Evolutionary conservation across 2,888 invertebrate genomes (phyloP).

Genomic region (Liposcelis brunnea): DNA sequence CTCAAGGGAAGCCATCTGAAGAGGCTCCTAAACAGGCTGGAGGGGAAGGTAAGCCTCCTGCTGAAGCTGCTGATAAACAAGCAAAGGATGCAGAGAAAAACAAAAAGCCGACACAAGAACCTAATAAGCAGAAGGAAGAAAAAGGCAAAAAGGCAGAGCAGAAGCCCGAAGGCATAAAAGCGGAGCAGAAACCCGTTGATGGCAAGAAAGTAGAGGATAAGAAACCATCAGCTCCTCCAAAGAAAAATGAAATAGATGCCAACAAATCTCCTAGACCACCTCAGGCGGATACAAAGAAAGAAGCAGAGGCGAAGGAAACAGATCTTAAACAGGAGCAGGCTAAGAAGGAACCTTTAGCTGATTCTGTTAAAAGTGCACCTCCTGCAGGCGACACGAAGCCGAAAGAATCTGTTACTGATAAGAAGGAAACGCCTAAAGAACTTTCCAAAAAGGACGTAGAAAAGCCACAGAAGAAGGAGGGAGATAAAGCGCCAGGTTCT

Average conservation of each 20-base stretch:
- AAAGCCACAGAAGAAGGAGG: neutral
- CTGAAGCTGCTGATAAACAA: neutral
- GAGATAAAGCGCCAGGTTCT: neutral
- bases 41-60: no score
- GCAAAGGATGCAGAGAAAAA: slow-evolving; percentile 3
- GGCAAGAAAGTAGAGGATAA: no score
- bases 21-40: neutral
- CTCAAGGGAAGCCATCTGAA: neutral
- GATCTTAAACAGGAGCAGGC: no score
- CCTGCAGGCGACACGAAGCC: no score
- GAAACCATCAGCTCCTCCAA: slow-evolving; percentile 7
- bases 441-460: neutral
- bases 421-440: no score
- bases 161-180: no score
- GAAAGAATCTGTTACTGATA: no score
- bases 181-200: no score
- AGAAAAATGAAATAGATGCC: slow-evolving; percentile 6
- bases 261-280: neutral
- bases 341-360: no score
- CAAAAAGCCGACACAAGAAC: slow-evolving; percentile 10
- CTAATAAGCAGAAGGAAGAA: slow-evolving; percentile 15
- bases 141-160: no score
- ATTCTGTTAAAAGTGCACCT: no score
- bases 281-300: slow-evolving; percentile 1
- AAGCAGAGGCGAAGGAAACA: neutral